Percentiles rank a stretch among this genome's conserved stretches.
phyloP scores from a whole-genome alignment of 2,113 vertebrate genomes.

The Dicaeum eximium region DNA sequence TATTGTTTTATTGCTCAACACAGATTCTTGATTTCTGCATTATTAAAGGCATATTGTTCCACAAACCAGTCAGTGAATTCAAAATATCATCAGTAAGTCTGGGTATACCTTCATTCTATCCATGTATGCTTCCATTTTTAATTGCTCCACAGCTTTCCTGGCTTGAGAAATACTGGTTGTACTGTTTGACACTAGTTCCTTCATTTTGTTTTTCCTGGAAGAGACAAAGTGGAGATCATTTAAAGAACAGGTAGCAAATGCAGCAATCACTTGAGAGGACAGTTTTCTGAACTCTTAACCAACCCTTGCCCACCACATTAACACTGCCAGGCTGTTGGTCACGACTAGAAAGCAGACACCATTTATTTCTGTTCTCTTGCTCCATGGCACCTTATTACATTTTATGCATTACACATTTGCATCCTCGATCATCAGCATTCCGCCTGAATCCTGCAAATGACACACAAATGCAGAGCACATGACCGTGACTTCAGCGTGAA shows the following conservation, averaged over 20 bases:
- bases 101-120: constrained; percentile 92
- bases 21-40: background rate
- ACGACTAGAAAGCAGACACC: background rate
- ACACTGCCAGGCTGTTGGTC: background rate
- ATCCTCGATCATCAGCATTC: background rate
- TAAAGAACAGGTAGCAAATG: background rate
- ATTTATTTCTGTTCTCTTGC: background rate
- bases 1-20: background rate
- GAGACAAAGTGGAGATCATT: background rate
- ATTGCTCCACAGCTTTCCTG: constrained; percentile 94
- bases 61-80: background rate
- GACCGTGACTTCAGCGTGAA: background rate
- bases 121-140: constrained; percentile 99
- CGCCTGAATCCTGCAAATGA: background rate
- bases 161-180: constrained; percentile 95
- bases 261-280: background rate
- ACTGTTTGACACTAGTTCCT: constrained; percentile 89
- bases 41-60: background rate
- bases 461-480: background rate
- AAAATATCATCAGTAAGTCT: background rate
- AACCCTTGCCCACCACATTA: background rate
- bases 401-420: background rate
- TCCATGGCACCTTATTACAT: background rate
- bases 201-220: constrained; percentile 81
- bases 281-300: background rate